phyloP scores from a whole-genome alignment of 2,888 invertebrate genomes.

The Horisme vitalbata region DNA sequence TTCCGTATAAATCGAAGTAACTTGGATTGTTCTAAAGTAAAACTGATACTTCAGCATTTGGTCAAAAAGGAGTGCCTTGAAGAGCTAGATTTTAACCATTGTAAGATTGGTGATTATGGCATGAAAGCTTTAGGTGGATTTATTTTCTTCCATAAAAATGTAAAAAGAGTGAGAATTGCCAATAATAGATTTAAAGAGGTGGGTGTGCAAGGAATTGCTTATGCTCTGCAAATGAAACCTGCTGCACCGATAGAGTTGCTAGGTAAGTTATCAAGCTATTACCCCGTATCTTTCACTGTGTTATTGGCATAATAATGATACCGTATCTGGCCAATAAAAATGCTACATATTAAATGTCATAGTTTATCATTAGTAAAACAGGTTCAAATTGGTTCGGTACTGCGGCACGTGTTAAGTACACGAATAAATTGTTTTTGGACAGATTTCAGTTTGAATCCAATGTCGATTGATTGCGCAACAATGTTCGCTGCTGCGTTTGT shows the following conservation, averaged over 20 bases:
- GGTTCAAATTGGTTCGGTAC: too few relatives aligned
- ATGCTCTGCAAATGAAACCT: slow-evolving; percentile 76
- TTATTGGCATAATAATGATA: too few relatives aligned
- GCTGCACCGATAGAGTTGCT: slow-evolving; percentile 73
- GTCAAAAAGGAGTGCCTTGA: slow-evolving; percentile 76
- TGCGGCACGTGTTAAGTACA: too few relatives aligned
- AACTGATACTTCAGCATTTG: slow-evolving; percentile 80
- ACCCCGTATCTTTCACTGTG: too few relatives aligned
- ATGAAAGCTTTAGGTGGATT: slow-evolving; percentile 85
- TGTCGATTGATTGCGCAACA: slow-evolving; percentile 83
- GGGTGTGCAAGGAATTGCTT: slow-evolving; percentile 80
- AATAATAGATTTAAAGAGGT: slow-evolving; percentile 81
- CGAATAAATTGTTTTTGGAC: not conserved
- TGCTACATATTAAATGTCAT: too few relatives aligned
- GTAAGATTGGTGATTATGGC: slow-evolving; percentile 84
- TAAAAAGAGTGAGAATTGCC: slow-evolving; percentile 76
- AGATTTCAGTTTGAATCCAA: slow-evolving; percentile 85
- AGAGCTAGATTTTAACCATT: slow-evolving; percentile 86
- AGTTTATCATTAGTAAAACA: too few relatives aligned
- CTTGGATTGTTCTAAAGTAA: slow-evolving; percentile 82
- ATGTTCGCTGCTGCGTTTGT: slow-evolving; percentile 83
- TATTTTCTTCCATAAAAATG: slow-evolving; percentile 67
- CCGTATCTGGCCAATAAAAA: too few relatives aligned
- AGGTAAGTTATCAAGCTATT: slow-evolving; percentile 57
- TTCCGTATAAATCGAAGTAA: slow-evolving; percentile 84